phyloP scores from a whole-genome alignment of 2,888 invertebrate genomes.

The Pyrrhosoma nymphula region DNA sequence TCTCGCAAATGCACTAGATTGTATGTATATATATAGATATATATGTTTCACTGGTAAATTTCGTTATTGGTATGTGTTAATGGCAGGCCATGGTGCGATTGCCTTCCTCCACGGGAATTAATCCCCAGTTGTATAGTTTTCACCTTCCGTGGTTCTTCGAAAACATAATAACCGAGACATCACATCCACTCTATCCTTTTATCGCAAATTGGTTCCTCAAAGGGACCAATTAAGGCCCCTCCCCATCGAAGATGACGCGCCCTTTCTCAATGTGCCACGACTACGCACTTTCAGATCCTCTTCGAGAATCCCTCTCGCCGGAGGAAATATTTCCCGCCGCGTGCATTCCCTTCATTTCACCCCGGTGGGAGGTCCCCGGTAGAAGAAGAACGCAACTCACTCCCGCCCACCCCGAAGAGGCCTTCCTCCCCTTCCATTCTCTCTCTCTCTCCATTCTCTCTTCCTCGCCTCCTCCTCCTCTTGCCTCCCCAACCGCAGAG shows the following conservation, averaged over 20 bases:
- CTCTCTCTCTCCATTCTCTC: too few relatives aligned
- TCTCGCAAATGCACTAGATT: too few relatives aligned
- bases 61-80: too few relatives aligned
- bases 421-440: neutral
- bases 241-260: neutral
- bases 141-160: neutral
- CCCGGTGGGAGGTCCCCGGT: constrained; percentile 13
- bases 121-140: neutral
- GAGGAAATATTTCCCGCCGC: neutral
- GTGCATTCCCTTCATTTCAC: neutral
- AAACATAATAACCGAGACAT: neutral
- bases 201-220: neutral
- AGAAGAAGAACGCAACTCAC: neutral
- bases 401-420: neutral
- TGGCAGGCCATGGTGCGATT: too few relatives aligned
- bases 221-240: neutral
- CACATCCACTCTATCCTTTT: neutral
- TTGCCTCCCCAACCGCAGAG: neutral
- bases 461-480: neutral
- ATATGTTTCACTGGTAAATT: too few relatives aligned
- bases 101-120: neutral
- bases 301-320: neutral
- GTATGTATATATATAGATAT: too few relatives aligned
- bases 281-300: neutral
- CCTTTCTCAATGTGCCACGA: neutral